Percentiles rank a stretch among this genome's conserved stretches.
Evolutionary conservation across 2,113 vertebrate genomes (phyloP).

Genomic region (Bothrops jararaca): DNA sequence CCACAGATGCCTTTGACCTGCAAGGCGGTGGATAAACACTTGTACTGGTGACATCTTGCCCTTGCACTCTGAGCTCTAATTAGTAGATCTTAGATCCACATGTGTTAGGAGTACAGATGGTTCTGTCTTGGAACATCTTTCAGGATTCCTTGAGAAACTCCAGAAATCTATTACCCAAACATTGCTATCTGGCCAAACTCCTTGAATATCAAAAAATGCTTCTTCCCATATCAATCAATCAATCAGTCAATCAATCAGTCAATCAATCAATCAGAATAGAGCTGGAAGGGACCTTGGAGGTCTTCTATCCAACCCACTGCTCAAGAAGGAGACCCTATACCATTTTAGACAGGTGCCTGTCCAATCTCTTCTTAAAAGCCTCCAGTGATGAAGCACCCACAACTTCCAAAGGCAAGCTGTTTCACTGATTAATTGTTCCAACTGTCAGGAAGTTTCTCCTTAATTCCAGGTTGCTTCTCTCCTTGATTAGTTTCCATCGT

Average conservation of each 20-base stretch:
- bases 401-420: neutral
- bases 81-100: neutral
- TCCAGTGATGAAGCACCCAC: neutral
- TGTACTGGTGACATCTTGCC: neutral
- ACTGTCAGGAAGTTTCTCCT: neutral
- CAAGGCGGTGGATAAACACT: neutral
- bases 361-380: neutral
- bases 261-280: neutral
- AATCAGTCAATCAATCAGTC: neutral
- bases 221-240: neutral
- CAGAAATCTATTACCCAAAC: neutral
- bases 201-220: neutral
- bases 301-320: neutral
- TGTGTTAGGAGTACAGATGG: neutral
- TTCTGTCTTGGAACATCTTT: neutral
- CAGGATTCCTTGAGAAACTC: neutral
- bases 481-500: neutral
- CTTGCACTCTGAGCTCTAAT: neutral
- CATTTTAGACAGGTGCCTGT: neutral
- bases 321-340: neutral
- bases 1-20: neutral
- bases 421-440: neutral
- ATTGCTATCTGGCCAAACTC: neutral
- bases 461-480: neutral
- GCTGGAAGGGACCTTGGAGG: neutral